A percentile compares a stretch with the other conserved stretches of the same genome.
phyloP scores from a whole-genome alignment of 1,140 invertebrate genomes.

The Drosophila yakuba region DNA sequence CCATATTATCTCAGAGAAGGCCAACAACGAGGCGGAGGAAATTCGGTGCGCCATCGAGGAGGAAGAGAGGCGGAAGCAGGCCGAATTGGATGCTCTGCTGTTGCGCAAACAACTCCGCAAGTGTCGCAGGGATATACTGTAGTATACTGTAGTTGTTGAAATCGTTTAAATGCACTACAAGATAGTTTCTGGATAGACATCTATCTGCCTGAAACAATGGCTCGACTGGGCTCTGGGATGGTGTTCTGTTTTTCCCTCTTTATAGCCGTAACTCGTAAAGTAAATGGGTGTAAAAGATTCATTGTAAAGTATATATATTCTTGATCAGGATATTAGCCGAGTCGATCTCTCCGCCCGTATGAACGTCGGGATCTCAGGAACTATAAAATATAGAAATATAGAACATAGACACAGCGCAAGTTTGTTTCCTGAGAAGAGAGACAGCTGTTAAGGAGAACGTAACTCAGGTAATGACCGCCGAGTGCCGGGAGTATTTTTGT shows the following conservation, averaged over 20 bases:
- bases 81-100: constrained; percentile 60
- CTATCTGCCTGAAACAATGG: too few species aligned
- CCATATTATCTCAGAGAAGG: constrained; percentile 63
- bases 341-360: too few species aligned
- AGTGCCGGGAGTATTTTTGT: constrained; percentile 92
- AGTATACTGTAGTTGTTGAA: not conserved
- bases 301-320: not conserved
- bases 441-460: constrained; percentile 89
- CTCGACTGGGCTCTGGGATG: too few species aligned
- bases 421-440: not conserved
- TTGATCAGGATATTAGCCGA: too few species aligned
- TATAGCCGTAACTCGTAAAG: not conserved
- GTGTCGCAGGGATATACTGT: constrained; percentile 76
- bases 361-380: too few species aligned
- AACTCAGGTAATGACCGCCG: constrained; percentile 94
- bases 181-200: too few species aligned
- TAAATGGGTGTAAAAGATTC: not conserved
- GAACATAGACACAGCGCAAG: too few species aligned
- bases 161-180: too few species aligned
- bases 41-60: constrained; percentile 61
- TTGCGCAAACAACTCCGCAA: constrained; percentile 76
- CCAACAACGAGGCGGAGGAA: constrained; percentile 69
- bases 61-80: constrained; percentile 66
- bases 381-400: too few species aligned
- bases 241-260: not conserved